Evolutionary conservation across 2,113 vertebrate species (phyloP).

Genomic region (Mormoops blainvillei): DNA sequence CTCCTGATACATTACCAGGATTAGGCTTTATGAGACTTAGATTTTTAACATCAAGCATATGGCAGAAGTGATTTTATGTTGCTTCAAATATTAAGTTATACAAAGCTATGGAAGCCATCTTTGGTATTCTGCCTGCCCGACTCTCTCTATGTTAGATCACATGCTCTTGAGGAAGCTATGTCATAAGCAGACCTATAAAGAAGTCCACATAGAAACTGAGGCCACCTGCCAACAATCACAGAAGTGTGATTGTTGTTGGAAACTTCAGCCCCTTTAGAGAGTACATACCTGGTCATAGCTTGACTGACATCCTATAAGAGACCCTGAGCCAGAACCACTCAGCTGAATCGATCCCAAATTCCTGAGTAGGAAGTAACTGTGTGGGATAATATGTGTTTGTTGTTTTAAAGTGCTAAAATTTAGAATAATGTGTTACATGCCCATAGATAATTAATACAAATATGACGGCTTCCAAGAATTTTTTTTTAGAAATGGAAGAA

Average conservation of each 20-base stretch:
- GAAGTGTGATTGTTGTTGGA: not conserved
- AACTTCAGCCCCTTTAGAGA: not conserved
- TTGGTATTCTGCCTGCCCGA: not conserved
- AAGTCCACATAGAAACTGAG: not conserved
- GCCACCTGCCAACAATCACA: not conserved
- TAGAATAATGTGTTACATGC: no score
- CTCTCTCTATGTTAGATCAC: not conserved
- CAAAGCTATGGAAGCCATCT: not conserved
- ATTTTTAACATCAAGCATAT: no score
- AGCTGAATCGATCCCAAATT: not conserved
- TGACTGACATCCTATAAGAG: not conserved
- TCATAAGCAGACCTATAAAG: not conserved
- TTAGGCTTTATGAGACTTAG: not conserved
- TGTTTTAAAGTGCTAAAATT: not conserved
- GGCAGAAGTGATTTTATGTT: not conserved
- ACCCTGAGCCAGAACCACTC: not conserved
- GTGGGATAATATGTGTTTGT: not conserved
- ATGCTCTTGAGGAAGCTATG: not conserved
- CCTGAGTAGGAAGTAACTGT: not conserved
- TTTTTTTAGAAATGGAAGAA: not conserved
- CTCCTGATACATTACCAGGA: not conserved
- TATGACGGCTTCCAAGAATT: not conserved
- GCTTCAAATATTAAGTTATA: not conserved
- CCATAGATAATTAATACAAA: not conserved
- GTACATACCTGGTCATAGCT: not conserved